Evolutionary conservation across 2,113 vertebrate genomes (phyloP).

Genomic region (Microtus oregoni): DNA sequence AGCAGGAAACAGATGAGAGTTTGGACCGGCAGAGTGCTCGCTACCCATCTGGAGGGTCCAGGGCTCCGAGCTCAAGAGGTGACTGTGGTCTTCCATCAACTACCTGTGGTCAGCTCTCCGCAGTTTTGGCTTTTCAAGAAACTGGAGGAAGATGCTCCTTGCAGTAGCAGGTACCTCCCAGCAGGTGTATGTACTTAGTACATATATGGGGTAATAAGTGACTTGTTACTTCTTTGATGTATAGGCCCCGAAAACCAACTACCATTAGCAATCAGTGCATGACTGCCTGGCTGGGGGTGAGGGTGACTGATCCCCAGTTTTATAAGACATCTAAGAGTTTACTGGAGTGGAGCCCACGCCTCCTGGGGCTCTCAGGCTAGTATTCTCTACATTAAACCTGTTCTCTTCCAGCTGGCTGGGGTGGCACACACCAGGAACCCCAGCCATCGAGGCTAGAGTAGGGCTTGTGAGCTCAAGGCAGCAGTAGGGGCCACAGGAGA

Average conservation of each 20-base stretch:
- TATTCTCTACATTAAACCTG: background rate
- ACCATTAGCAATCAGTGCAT: conserved; percentile 7
- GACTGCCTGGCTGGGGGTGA: background rate
- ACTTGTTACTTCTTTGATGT: conserved; percentile 17
- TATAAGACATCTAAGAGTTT: background rate
- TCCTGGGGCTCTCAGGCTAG: background rate
- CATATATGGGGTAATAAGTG: background rate
- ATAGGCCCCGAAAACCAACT: background rate
- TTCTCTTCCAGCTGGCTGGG: background rate
- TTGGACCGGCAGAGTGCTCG: background rate
- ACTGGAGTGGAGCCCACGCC: background rate
- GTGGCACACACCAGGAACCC: too few species aligned
- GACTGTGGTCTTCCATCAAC: background rate
- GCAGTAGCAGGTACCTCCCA: background rate
- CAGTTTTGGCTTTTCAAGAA: background rate
- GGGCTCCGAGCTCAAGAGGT: background rate
- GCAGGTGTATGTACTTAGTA: background rate
- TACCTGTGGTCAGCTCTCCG: background rate
- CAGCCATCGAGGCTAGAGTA: background rate
- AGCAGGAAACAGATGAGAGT: too few species aligned
- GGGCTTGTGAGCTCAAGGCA: background rate
- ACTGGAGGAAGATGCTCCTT: background rate
- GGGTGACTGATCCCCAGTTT: background rate
- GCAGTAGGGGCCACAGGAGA: background rate
- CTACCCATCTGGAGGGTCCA: background rate